A percentile compares a stretch with the other conserved stretches of the same genome.
Evolutionary conservation across 2,797 vertebrate species (phyloP).

Genomic region (Alca torda): DNA sequence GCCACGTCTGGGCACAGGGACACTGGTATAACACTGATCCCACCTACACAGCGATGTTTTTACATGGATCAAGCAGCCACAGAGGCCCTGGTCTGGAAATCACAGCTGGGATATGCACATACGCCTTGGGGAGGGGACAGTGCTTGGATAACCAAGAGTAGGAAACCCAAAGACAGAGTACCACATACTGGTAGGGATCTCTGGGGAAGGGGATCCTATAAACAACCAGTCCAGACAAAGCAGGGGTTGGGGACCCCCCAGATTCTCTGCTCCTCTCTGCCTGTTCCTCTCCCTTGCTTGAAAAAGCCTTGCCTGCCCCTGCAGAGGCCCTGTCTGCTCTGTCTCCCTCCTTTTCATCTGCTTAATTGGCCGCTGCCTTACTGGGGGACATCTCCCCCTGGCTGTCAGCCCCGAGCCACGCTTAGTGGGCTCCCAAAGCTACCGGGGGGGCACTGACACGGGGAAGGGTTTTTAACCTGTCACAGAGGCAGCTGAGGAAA

Average conservation of each 20-base stretch:
- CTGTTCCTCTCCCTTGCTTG: neutral
- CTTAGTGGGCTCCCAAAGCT: neutral
- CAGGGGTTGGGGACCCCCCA: accelerated
- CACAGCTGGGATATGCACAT: accelerated
- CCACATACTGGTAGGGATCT: accelerated
- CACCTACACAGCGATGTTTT: accelerated
- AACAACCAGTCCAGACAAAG: neutral
- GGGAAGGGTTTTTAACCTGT: conserved; percentile 53
- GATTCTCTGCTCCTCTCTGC: neutral
- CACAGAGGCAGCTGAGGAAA: conserved; percentile 35
- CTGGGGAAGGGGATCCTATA: neutral
- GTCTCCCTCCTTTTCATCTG: neutral
- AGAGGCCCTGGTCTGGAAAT: neutral
- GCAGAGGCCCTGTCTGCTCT: neutral
- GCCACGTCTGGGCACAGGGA: accelerated
- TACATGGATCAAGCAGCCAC: accelerated
- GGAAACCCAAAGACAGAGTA: neutral
- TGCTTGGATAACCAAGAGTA: neutral
- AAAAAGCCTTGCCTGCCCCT: neutral
- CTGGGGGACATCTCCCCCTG: neutral
- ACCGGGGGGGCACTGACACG: neutral
- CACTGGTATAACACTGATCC: accelerated
- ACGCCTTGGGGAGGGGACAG: neutral
- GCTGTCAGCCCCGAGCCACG: neutral
- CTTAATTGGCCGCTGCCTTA: neutral